These are phyloP conservation scores for Geophilus truncorum DNA, from an alignment of 2,888 invertebrate species.

Conservation along the genomic window DNA sequence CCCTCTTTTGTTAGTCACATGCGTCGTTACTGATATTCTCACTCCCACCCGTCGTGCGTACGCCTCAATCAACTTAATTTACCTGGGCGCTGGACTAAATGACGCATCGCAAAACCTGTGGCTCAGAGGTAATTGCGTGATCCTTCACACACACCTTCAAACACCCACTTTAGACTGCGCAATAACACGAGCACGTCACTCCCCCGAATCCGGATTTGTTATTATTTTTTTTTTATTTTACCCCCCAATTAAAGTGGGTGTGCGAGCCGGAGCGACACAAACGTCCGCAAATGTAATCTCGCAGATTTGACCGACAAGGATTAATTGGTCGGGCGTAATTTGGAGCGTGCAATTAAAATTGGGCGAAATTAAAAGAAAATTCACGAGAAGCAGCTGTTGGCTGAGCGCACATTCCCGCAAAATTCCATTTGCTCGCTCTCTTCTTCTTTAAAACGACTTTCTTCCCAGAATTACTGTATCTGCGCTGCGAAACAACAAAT, in stretches of 20 bases:
- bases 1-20: constrained; percentile 10
- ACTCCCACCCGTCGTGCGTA: not conserved
- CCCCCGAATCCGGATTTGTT: not conserved
- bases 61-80: constrained; percentile 35
- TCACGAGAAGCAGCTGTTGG: constrained; percentile 1
- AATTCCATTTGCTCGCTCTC: not conserved
- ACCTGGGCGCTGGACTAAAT: constrained; percentile 32
- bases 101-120: constrained; percentile 32
- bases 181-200: not conserved
- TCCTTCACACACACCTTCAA: not conserved
- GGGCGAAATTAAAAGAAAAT: not conserved
- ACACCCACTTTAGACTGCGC: not conserved
- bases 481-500: not conserved
- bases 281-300: not conserved
- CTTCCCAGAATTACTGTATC: not conserved
- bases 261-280: not conserved
- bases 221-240: not conserved
- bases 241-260: not conserved
- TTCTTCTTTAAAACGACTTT: not conserved
- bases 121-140: constrained; percentile 22
- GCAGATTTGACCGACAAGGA: not conserved
- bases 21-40: constrained; percentile 1
- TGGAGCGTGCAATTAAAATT: not conserved
- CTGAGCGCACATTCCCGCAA: not conserved
- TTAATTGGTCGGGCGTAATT: not conserved